Evolutionary conservation across 2,113 vertebrate genomes (phyloP).

Genomic region (Petromus typicus): DNA sequence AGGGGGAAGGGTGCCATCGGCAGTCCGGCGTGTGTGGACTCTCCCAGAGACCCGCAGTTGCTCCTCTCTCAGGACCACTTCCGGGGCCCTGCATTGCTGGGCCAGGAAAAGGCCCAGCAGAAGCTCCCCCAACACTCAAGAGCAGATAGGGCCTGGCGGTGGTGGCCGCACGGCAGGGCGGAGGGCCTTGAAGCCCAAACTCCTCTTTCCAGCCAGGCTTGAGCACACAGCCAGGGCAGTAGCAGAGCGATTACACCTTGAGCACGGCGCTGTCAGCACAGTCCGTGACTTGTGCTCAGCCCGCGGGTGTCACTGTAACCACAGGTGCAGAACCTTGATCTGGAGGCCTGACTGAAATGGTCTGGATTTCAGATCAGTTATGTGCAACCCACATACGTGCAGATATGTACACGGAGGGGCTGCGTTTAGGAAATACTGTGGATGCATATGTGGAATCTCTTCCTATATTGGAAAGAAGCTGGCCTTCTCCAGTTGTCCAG

Average conservation of each 20-base stretch:
- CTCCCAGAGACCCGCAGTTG: not conserved
- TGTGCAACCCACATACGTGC: not conserved
- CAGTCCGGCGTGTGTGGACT: accelerated
- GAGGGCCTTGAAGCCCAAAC: not conserved
- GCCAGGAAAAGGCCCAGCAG: not conserved
- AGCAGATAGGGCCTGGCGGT: not conserved
- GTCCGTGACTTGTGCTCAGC: not conserved
- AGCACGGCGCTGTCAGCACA: no score
- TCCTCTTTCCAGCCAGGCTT: not conserved
- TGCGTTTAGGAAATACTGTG: not conserved
- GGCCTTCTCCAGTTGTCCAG: not conserved
- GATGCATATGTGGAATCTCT: not conserved
- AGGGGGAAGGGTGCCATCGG: accelerated
- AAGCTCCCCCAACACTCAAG: not conserved
- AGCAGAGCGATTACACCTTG: no score
- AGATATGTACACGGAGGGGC: not conserved
- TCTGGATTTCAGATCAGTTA: not conserved
- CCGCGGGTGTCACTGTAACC: not conserved
- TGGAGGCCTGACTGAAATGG: not conserved
- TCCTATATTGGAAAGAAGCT: not conserved
- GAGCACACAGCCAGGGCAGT: not conserved
- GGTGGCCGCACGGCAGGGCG: not conserved
- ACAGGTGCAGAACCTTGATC: not conserved
- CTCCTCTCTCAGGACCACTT: not conserved
- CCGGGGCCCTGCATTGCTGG: no score